Base-by-base conservation (phyloP, 2,888 invertebrate genomes). In the Cephalotes varians region DNA sequence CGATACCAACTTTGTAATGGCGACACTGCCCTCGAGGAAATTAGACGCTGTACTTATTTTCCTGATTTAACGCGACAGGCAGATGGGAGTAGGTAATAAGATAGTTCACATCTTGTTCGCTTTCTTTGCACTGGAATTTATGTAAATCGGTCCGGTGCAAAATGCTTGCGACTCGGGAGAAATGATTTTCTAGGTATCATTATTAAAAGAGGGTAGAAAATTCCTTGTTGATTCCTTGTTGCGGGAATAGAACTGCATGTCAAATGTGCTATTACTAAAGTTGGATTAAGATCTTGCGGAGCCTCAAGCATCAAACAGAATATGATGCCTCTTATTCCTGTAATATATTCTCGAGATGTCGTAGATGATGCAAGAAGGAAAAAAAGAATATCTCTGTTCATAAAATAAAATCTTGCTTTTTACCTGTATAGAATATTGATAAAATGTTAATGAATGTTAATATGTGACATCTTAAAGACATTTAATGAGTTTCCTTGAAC, bases 11-110 rank as follows among this genome's bases (percentile, higher is more conserved):
- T 77, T 77, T 34, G 44, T 31, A 31, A 77, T 67, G 54, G 28
- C 56, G 56, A 69, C 6, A 67, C 44, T 77, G 44, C 67, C 69
- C 77, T 69, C 31, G 44, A 79, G 77, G 56, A 79, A 79, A 79
- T 79, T 79, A 79, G 44, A 58, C 21, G 54, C 25, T 18, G 25
- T 44, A 25, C 37, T 69, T 12, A 79, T 79, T 69, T 74, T 74
- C 74, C n/a, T 74, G 49, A 74, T 74, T 79, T 69, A 79, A 79
- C 77, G 44, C 77, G 18, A 34, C 44, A 18, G 76, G 21, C 67
- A 67, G 21, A 54, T 77, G 76, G 67, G 34, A 77, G 76, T 31
- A 31, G 7, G 40, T 69, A 79, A 79, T 79, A 34, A 77, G 67
- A 15, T 37, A 67, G 47, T 67, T 76, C 37, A 51, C 65, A 40